These are phyloP conservation scores for Kuschelorhynchus macadamiae DNA, from an alignment of 2,888 invertebrate species.

Conservation along the genomic window DNA sequence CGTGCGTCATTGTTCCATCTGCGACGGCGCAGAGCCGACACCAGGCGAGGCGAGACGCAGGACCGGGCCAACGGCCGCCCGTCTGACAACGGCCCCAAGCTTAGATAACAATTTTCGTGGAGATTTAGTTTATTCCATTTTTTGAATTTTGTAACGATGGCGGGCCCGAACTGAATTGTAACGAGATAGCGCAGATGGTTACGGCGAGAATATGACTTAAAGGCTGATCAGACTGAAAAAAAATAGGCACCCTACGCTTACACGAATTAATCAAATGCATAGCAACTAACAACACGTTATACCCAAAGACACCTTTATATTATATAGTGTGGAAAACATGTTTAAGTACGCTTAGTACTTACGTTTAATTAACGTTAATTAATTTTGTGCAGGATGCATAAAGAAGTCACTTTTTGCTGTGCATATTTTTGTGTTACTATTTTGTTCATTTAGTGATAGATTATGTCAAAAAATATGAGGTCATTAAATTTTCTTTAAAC, in stretches of 20 bases:
- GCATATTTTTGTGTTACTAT: no score
- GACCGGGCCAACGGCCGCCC: conserved; percentile 60
- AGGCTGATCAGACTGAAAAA: conserved; percentile 18
- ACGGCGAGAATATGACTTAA: background rate
- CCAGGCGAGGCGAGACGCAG: conserved; percentile 54
- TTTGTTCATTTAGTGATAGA: no score
- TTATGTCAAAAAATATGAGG: no score
- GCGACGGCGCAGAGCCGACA: conserved; percentile 58
- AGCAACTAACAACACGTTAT: conserved; percentile 1
- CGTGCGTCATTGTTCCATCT: conserved; percentile 66
- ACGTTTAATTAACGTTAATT: no score
- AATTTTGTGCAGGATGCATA: no score
- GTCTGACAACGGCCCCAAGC: conserved; percentile 67
- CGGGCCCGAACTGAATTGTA: conserved; percentile 18
- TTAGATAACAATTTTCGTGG: conserved; percentile 66
- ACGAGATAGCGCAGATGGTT: conserved; percentile 4
- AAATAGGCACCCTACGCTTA: conserved; percentile 10
- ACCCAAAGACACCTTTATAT: no score
- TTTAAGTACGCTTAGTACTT: no score
- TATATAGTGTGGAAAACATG: no score
- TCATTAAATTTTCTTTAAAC: no score
- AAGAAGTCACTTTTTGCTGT: no score
- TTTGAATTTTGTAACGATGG: conserved; percentile 32
- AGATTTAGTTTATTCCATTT: conserved; percentile 55
- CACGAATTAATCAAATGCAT: conserved; percentile 4